These are phyloP conservation scores for Rhynchomys soricoides DNA, from an alignment of 2,113 vertebrate species.

Conservation along the genomic window DNA sequence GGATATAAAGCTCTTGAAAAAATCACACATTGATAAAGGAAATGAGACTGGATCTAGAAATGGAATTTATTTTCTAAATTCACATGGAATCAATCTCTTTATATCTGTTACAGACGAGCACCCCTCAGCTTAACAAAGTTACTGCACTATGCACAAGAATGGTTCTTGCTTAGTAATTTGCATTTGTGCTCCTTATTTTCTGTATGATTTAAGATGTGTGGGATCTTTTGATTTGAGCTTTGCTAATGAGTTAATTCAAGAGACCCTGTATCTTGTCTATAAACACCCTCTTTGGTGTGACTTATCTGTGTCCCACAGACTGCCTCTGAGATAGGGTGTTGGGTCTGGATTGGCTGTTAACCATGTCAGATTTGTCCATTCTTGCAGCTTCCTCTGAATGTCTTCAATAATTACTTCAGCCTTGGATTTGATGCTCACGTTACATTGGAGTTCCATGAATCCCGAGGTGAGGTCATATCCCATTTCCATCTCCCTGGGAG, in stretches of 20 bases:
- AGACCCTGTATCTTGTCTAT: neutral
- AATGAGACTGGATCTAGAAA: neutral
- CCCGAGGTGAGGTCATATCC: conserved; percentile 85
- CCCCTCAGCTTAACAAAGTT: neutral
- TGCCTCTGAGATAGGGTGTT: neutral
- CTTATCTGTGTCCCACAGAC: too few relatives aligned
- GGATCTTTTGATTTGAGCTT: neutral
- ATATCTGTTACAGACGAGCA: neutral
- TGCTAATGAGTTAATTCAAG: neutral
- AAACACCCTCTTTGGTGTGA: fast-evolving
- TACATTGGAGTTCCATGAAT: conserved; percentile 91
- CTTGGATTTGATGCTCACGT: conserved; percentile 92
- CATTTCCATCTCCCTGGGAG: conserved; percentile 47
- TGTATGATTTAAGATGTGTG: neutral
- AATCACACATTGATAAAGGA: neutral
- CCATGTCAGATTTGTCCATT: conserved; percentile 54
- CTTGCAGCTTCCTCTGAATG: conserved; percentile 90
- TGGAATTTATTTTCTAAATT: neutral
- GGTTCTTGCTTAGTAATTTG: neutral
- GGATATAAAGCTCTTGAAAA: neutral
- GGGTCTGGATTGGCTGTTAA: neutral
- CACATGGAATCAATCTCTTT: neutral
- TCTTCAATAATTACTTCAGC: conserved; percentile 93
- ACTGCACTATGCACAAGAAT: neutral
- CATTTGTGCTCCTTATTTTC: neutral